Conservation (phyloP, 2,797 vertebrate genomes). For the Acipenser transmontanus region DNA sequence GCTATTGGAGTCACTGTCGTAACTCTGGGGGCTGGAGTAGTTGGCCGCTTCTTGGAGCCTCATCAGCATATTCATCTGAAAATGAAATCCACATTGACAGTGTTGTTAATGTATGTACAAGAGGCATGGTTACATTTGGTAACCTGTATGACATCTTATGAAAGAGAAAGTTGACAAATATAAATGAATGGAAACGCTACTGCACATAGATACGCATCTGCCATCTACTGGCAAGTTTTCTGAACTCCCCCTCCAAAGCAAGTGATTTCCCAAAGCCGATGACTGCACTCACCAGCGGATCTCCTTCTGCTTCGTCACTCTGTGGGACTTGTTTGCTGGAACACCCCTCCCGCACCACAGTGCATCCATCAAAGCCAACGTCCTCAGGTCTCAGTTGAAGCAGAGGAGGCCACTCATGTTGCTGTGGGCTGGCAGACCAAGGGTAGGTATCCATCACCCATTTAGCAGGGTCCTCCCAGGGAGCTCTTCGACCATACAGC, state of each 20-base stretch:
- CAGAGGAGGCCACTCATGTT: constrained; percentile 73
- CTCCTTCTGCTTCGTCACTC: constrained; percentile 56
- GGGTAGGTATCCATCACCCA: constrained; percentile 83
- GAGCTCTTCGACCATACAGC: constrained; percentile 69
- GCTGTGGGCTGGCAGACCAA: constrained; percentile 63
- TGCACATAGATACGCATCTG: no score
- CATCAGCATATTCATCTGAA: constrained; percentile 97
- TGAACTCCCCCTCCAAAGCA: no score
- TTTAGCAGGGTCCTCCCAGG: constrained; percentile 78
- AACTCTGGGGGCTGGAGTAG: constrained; percentile 93
- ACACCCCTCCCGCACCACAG: constrained; percentile 58
- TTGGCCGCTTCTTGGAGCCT: constrained; percentile 93
- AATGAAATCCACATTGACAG: constrained; percentile 11
- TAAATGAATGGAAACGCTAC: no score
- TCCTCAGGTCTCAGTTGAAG: constrained; percentile 75
- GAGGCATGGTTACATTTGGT: no score
- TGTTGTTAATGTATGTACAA: no score
- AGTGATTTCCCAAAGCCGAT: no score
- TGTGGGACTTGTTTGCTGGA: constrained; percentile 61
- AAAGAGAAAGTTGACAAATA: no score
- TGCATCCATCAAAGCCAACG: constrained; percentile 72
- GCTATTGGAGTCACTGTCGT: constrained; percentile 97
- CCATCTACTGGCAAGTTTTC: no score
- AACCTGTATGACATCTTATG: no score
- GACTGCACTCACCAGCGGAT: constrained; percentile 67